Evolutionary conservation across 2,888 invertebrate genomes (phyloP).

Genomic region (Drosophila setosimentum): DNA sequence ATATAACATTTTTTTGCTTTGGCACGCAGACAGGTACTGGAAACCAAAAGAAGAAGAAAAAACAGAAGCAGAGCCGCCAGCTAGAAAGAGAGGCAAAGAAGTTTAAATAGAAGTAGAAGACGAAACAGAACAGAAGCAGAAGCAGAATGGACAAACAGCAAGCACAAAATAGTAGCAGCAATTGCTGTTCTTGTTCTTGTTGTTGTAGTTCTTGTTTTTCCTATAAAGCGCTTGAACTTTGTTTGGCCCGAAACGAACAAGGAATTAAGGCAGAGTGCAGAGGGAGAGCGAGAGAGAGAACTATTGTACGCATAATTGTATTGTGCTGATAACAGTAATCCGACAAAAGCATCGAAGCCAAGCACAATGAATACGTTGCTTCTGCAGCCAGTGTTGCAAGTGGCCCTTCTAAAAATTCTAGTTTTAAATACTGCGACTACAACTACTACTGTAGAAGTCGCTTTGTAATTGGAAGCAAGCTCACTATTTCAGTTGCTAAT

Average conservation of each 20-base stretch:
- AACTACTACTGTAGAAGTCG: neutral
- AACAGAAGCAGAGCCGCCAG: neutral
- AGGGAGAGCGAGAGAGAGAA: slow-evolving; percentile 2
- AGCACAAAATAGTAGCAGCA: slow-evolving; percentile 25
- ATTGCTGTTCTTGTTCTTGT: slow-evolving; percentile 23
- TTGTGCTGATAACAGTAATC: slow-evolving; percentile 54
- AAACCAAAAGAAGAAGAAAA: slow-evolving; percentile 39
- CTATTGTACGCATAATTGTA: slow-evolving; percentile 17
- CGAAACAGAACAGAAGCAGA: slow-evolving; percentile 15
- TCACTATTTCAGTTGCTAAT: neutral
- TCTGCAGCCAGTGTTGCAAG: slow-evolving; percentile 6
- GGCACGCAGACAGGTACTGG: slow-evolving; percentile 51
- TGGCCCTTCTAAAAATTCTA: neutral
- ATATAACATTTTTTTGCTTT: slow-evolving; percentile 49
- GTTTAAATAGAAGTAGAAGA: slow-evolving; percentile 3
- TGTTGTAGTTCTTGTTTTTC: slow-evolving; percentile 30
- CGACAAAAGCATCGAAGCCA: slow-evolving; percentile 18
- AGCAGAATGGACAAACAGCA: slow-evolving; percentile 9
- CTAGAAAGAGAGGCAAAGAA: slow-evolving; percentile 7
- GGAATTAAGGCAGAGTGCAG: slow-evolving; percentile 9
- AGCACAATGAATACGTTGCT: neutral
- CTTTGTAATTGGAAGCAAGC: slow-evolving; percentile 25
- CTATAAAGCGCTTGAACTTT: slow-evolving; percentile 44
- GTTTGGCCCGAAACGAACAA: slow-evolving; percentile 31
- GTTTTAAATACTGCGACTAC: neutral